Conservation (phyloP, 2,113 vertebrate species). For the Pionites leucogaster region DNA sequence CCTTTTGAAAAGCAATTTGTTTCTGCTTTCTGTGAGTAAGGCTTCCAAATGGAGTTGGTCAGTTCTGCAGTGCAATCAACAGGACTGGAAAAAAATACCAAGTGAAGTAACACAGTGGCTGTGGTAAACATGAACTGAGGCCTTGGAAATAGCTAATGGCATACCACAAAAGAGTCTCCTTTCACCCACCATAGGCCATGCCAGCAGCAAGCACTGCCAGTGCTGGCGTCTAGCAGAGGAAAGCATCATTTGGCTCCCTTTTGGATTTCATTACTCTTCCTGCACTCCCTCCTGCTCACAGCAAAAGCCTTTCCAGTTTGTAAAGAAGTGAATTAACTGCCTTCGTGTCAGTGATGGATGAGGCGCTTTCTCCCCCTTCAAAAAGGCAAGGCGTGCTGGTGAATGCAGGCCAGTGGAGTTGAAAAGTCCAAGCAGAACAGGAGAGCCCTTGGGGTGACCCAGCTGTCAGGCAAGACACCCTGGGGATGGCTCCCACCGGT, state of each 20-base stretch:
- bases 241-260: constrained; percentile 56
- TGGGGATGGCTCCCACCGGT: constrained; percentile 80
- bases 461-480: constrained; percentile 68
- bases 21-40: neutral
- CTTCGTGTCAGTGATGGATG: constrained; percentile 83
- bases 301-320: constrained; percentile 65
- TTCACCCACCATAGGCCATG: neutral
- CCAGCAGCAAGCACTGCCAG: constrained; percentile 18
- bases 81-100: constrained; percentile 18
- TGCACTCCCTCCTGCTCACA: constrained; percentile 45
- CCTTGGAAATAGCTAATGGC: constrained; percentile 17
- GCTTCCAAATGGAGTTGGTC: neutral
- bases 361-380: constrained; percentile 78
- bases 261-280: constrained; percentile 44
- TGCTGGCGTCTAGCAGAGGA: neutral
- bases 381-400: constrained; percentile 52
- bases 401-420: constrained; percentile 53
- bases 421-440: constrained; percentile 70
- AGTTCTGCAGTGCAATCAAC: neutral
- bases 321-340: constrained; percentile 68
- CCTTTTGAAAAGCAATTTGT: constrained; percentile 14
- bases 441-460: constrained; percentile 79
- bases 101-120: constrained; percentile 26
- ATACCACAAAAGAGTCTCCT: constrained; percentile 36
- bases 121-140: constrained; percentile 37